Evolutionary conservation across 92 coral and sea anemone genomes (phyloP), one percentile per base, ranked within the genome.

Genomic region (Pocillopora grandis): DNA sequence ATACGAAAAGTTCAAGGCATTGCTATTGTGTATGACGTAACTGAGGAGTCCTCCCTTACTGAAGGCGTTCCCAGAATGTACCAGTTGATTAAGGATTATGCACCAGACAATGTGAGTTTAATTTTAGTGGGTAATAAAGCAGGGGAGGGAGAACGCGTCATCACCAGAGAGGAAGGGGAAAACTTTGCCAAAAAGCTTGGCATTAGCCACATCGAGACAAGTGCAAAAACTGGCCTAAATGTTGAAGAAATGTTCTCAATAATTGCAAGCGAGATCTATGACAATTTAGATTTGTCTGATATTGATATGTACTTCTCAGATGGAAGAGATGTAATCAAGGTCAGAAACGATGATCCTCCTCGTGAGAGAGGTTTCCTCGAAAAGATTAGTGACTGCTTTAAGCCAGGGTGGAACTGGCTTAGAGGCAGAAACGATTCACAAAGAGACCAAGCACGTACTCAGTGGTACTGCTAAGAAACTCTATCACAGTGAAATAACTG

Each of bases 81-180:
- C 14, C 5, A 75, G 78, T 17, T 75, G 12, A 36, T 75, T 58
- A 58, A 58, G 16, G 18, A 14, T 4, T 5, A 58, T 48, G 36
- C 35, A 23, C 42, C 66, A 13, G 65, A 57, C 20, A 14, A 8
- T n/a, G 16, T 42, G 9, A 75, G 78, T 35, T 12, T 58, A 20
- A 75, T 56, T 75, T 27, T 75, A 27, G 78, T 75, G 0, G 78
- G 78, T 31, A 75, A 75, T 16, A 75, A 75, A 52, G 65, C 37
- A 14, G 78, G 55, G 15, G 58, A 21, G n/a, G 64, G 31, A 27
- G 31, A 27, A 42, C 52, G 52, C 5, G 52, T 42, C 56, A 58
- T 75, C 58, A 0, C 48, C 10, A 6, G 17, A 10, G 19, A 57
- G 5, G 37, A 75, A 15, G 65, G 42, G 15, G 62, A 75, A 52